Percentiles rank a stretch among this genome's conserved stretches.
phyloP scores from a whole-genome alignment of 2,888 invertebrate species.

The Stramonita haemastoma region DNA sequence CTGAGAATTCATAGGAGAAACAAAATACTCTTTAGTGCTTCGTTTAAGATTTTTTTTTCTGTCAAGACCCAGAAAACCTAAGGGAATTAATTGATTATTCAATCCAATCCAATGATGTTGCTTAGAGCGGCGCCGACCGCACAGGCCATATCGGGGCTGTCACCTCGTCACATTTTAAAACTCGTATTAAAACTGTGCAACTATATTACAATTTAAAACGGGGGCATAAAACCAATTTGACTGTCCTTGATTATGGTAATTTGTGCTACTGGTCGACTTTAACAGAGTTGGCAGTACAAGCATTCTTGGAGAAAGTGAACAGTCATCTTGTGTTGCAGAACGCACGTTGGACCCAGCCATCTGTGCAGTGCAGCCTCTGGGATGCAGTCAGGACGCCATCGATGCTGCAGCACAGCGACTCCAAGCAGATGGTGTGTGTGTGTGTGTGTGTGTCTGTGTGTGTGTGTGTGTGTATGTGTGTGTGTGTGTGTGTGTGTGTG shows the following conservation, averaged over 20 bases:
- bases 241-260: background rate
- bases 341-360: constrained; percentile 7
- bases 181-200: too few species aligned
- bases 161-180: too few species aligned
- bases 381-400: background rate
- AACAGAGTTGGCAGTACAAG: background rate
- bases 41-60: background rate
- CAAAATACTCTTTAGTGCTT: background rate
- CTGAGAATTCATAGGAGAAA: background rate
- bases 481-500: too few species aligned
- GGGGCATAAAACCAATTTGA: too few species aligned
- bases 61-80: background rate
- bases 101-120: too few species aligned
- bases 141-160: too few species aligned
- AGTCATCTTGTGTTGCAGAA: background rate
- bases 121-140: too few species aligned
- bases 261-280: background rate
- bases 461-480: too few species aligned
- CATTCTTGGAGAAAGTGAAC: background rate
- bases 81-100: background rate
- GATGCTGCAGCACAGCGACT: constrained; percentile 4
- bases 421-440: background rate
- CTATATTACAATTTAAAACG: too few species aligned
- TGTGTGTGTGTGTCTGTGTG: too few species aligned
- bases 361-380: background rate